Conservation (phyloP, 2,888 invertebrate genomes). For the Noctua pronuba region DNA sequence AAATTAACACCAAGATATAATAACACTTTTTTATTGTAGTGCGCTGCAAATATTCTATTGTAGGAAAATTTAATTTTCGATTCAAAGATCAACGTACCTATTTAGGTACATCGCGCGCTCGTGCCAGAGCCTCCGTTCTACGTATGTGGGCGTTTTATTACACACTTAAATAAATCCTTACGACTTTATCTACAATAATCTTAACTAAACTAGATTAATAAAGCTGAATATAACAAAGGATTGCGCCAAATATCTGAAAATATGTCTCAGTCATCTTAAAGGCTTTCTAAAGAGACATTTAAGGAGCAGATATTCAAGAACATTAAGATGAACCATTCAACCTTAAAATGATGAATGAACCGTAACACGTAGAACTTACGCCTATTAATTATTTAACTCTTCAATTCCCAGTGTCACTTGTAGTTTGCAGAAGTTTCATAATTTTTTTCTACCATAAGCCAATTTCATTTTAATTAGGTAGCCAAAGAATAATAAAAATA, state of each 20-base stretch:
- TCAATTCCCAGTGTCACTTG: too few species aligned
- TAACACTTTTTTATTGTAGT: too few species aligned
- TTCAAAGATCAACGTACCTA: too few species aligned
- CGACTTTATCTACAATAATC: not conserved
- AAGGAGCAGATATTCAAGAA: not conserved
- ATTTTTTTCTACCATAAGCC: too few species aligned
- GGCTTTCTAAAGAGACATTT: not conserved
- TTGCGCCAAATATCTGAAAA: slow-evolving; percentile 3
- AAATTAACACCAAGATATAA: too few species aligned
- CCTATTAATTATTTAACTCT: slow-evolving; percentile 50
- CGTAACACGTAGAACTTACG: slow-evolving; percentile 19
- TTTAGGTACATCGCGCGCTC: too few species aligned
- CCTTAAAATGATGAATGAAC: slow-evolving; percentile 46
- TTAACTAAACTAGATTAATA: not conserved
- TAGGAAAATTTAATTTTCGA: too few species aligned
- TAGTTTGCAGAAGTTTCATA: too few species aligned
- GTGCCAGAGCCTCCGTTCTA: too few species aligned
- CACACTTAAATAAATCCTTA: not conserved
- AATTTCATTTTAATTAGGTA: too few species aligned
- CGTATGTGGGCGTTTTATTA: not conserved
- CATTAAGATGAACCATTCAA: slow-evolving; percentile 14
- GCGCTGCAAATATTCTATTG: too few species aligned
- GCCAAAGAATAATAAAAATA: too few species aligned
- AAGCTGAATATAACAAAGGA: not conserved
- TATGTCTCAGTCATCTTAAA: not conserved